Evolutionary conservation across 1,140 invertebrate species (phyloP).

Genomic region (Chymomyza costata): DNA sequence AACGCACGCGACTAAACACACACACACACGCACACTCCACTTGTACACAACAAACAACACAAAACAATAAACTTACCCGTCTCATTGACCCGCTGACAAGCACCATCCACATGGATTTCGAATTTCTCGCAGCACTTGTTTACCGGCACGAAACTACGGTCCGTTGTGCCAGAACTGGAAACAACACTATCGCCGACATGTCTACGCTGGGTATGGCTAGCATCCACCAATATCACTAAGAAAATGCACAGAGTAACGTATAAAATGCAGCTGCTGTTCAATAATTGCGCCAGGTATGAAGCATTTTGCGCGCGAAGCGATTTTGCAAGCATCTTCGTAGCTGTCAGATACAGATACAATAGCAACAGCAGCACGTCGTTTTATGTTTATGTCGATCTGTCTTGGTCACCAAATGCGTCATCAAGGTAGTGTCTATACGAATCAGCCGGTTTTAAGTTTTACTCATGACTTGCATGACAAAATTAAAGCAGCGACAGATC

Average conservation of each 20-base stretch:
- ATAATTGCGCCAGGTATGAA: conserved; percentile 26
- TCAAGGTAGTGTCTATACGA: conserved; percentile 40
- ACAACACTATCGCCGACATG: conserved; percentile 42
- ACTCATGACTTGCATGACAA: conserved; percentile 57
- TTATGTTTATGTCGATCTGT: conserved; percentile 22
- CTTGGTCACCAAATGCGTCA: conserved; percentile 51
- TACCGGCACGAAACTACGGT: conserved; percentile 70
- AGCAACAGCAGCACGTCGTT: too few relatives aligned
- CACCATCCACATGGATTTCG: conserved; percentile 82
- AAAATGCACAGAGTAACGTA: conserved; percentile 8
- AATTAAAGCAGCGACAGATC: conserved; percentile 5
- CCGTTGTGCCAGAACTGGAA: conserved; percentile 3
- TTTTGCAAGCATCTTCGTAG: conserved; percentile 45
- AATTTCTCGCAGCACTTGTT: conserved; percentile 86
- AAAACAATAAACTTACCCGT: conserved; percentile 76
- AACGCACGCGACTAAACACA: too few relatives aligned
- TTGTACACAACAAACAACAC: too few relatives aligned
- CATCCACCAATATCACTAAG: conserved; percentile 2
- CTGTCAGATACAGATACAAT: conserved; percentile 21
- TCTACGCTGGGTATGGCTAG: background rate
- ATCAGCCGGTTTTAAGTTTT: conserved; percentile 49
- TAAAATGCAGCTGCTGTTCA: conserved; percentile 39
- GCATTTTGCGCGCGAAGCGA: conserved; percentile 58
- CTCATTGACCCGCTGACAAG: conserved; percentile 79
- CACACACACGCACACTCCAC: background rate